Evolutionary conservation across 2,113 vertebrate genomes (phyloP).

Genomic region (Tichodroma muraria): DNA sequence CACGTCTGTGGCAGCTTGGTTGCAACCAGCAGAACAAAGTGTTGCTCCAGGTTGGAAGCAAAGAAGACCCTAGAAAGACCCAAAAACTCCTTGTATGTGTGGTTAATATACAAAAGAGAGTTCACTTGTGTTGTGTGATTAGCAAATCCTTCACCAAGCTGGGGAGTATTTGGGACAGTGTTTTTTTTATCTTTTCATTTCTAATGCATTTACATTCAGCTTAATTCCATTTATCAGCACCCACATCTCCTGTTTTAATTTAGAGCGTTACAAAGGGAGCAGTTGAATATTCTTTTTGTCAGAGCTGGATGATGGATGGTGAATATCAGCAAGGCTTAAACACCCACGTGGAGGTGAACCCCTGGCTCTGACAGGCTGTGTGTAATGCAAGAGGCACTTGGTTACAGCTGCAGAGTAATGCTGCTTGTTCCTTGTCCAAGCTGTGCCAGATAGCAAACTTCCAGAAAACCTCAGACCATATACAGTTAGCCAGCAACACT

Average conservation of each 20-base stretch:
- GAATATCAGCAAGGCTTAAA: background rate
- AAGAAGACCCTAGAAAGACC: background rate
- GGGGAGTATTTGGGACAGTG: background rate
- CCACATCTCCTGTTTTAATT: background rate
- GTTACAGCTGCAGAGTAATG: background rate
- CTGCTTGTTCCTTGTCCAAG: conserved; percentile 16
- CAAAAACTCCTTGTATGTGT: background rate
- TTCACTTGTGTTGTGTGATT: background rate
- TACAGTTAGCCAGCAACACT: conserved; percentile 48
- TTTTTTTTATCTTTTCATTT: background rate
- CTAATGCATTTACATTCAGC: background rate
- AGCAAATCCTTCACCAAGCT: background rate
- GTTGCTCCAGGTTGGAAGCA: background rate
- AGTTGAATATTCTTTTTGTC: background rate
- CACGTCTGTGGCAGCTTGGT: background rate
- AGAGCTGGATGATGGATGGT: background rate
- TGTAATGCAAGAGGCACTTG: conserved; percentile 42
- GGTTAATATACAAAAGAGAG: background rate
- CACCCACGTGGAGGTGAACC: background rate
- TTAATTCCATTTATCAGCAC: background rate
- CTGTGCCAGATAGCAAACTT: conserved; percentile 49
- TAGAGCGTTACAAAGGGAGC: background rate
- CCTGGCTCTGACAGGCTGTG: background rate
- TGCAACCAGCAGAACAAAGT: background rate
- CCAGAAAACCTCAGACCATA: conserved; percentile 61